Evolutionary conservation across 2,797 vertebrate genomes (phyloP).

Genomic region (Australoheros facetus): DNA sequence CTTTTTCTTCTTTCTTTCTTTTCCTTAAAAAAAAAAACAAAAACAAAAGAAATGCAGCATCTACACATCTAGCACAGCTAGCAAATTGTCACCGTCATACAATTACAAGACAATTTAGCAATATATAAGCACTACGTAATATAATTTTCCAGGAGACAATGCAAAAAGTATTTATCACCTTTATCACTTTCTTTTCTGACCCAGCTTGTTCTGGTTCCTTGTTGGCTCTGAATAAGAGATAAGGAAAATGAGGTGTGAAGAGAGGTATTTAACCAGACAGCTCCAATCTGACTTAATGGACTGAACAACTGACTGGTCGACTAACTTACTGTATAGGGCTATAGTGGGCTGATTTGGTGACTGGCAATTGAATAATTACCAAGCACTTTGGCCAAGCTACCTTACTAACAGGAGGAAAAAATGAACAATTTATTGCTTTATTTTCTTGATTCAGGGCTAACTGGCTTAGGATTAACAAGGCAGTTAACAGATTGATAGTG

Average conservation of each 20-base stretch:
- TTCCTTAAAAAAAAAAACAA: neutral
- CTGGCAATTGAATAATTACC: constrained; percentile 21
- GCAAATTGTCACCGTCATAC: neutral
- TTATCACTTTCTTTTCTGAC: constrained; percentile 21
- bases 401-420: neutral
- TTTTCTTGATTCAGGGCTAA: constrained; percentile 9
- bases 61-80: neutral
- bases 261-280: constrained; percentile 58
- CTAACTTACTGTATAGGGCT: constrained; percentile 51
- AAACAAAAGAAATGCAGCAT: neutral
- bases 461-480: neutral
- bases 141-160: neutral
- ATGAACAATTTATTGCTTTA: neutral
- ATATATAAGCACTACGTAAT: neutral
- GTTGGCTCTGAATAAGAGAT: constrained; percentile 29
- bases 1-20: neutral
- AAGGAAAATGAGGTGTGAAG: constrained; percentile 65
- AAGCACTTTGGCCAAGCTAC: neutral
- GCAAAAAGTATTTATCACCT: neutral
- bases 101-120: neutral
- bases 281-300: constrained; percentile 60
- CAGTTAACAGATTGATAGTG: neutral
- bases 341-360: constrained; percentile 19
- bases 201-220: constrained; percentile 1
- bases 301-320: constrained; percentile 63